Conservation (phyloP, 2,888 invertebrate genomes). For the Drosophila nigritarsus region DNA sequence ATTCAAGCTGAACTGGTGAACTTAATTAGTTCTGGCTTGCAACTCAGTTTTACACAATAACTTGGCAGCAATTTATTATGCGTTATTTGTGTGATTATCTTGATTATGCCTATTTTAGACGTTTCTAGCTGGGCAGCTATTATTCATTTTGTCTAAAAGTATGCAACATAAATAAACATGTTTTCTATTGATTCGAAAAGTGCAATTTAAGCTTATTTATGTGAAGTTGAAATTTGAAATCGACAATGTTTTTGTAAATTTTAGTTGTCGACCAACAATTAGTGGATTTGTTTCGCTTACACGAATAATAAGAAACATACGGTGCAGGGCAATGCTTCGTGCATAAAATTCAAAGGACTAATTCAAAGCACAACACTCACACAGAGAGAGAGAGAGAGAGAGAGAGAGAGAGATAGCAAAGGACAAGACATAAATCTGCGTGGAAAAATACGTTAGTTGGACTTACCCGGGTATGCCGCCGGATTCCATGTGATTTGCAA, state of each 20-base stretch:
- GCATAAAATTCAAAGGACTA: constrained; percentile 24
- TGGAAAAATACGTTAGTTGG: neutral
- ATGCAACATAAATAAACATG: neutral
- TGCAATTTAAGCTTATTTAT: neutral
- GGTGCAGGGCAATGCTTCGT: constrained; percentile 28
- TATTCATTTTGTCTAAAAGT: neutral
- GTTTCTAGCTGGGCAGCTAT: neutral
- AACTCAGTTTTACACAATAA: neutral
- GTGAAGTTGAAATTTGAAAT: neutral
- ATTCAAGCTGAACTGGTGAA: neutral
- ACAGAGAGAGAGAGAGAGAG: neutral
- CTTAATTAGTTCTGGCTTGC: neutral
- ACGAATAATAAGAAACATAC: constrained; percentile 20
- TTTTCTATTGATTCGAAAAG: no score
- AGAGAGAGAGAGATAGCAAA: no score
- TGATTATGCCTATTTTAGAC: neutral
- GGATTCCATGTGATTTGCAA: constrained; percentile 98
- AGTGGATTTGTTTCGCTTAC: constrained; percentile 3
- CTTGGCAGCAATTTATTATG: neutral
- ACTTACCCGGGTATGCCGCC: constrained; percentile 97
- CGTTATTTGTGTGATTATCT: neutral
- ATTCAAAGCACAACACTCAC: neutral
- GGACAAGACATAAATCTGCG: no score
- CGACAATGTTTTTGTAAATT: neutral
- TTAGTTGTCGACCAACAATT: neutral